Base-by-base conservation (phyloP, 2,113 vertebrate genomes). In the Entomyzon cyanotis region DNA sequence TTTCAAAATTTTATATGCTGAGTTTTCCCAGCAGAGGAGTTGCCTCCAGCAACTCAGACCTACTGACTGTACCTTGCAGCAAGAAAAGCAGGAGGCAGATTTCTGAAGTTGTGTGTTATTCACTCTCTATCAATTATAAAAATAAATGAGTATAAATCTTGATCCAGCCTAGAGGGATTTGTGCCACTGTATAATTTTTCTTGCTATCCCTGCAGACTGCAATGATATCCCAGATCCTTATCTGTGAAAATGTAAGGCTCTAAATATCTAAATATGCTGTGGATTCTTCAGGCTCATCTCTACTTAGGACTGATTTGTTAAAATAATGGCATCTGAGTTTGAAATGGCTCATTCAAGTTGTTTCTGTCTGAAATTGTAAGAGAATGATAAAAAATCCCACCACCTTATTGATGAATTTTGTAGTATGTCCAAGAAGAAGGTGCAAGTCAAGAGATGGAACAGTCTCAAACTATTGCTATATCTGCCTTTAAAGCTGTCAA, bases 1-100 rank as follows among this genome's bases (percentile, higher is more conserved):
- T 52, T 63, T 60, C 28, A 59, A 35, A 35, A 42, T 41, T 37
- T n/a, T 13, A 5, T 46, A 19, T 0, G 0, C 42, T 35, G 41
- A 91, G 15, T 89, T 95, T 87, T 91, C 59, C 64, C 55, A 74
- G 39, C 5, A 5, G 3, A 23, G 16, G 1, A 3, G 9, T 50
- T 78, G 7, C 41, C 44, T 91, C 39, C 37, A 37, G 37, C 37
- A 37, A 37, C 37, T 37, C 22, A 85, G 65, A 83, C 55, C 65
- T 84, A 56, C 65, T 50, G 31, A 3, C 28, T 30, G 58, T 39
- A 44, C 64, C 37, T 76, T 0, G 0, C 50, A 52, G 60, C 0
- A 0, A 63, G 53, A 63, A 76, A 84, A 77, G 30, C 4, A 4
- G 24, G n/a, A 81, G 53, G 46, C 23, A 58, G 13, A 55, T 69